Evolutionary conservation across 2,797 vertebrate genomes (phyloP), one percentile per base, ranked within the genome.

Genomic region (Cossypha caffra): DNA sequence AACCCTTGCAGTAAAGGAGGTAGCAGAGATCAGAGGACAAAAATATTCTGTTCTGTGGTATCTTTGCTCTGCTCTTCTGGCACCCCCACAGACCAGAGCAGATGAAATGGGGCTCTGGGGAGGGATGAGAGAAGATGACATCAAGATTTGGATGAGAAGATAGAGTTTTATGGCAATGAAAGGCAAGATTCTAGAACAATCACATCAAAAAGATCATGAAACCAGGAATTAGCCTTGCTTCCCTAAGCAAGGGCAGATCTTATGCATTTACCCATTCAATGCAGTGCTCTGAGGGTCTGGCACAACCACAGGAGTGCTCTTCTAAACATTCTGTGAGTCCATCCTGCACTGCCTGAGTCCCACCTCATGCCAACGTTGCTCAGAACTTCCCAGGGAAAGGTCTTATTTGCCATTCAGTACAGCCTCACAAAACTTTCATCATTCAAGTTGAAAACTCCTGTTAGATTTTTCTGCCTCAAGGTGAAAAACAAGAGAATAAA

Each of bases 391-490:
- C 48, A 51, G 59, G 31, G 45, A 50, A 91, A 57, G 23, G n/a
- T 61, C 12, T 50, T 45, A 5, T 69, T 78, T 86, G 23, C 73
- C 35, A 21, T 64, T 62, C 5, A 1, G 11, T 26, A 11, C 5
- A 51, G 11, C 15, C 61, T 55, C 51, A 18, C 66, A 69, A 66
- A 90, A 76, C 11, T 55, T 72, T 11, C 31, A 62, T 78, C 66
- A 78, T 62, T 52, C 54, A 25, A 31, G n/a, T 38, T 84, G 72
- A 77, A 90, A 90, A 55, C 19, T 61, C 80, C 43, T 78, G 58
- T 48, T 66, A 66, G 25, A 55, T 73, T 91, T 78, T 92, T 80
- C 54, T 93, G 73, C 88, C 85, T 91, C 16, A 4, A 88, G 80
- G 33, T 81, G 64, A 55, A 80, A 88, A 87, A 93, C 68, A 87